phyloP scores from a whole-genome alignment of 2,888 invertebrate genomes.

The Drosophila algonquin region DNA sequence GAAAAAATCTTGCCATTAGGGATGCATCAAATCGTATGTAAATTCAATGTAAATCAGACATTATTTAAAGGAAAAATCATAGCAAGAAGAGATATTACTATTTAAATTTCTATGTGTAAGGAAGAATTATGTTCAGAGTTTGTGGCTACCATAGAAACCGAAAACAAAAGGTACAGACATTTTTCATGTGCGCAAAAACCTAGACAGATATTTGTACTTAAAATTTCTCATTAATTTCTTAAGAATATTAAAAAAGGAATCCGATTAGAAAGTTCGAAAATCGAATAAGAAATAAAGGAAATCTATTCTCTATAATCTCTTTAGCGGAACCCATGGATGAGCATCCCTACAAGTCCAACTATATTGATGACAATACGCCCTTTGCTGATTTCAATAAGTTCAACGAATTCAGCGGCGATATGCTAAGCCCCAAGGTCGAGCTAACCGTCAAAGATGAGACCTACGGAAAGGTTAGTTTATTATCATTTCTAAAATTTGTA shows the following conservation, averaged over 20 bases:
- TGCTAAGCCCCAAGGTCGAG: slow-evolving; percentile 70
- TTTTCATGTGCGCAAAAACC: slow-evolving; percentile 22
- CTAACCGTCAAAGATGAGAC: slow-evolving; percentile 63
- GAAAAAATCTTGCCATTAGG: background rate
- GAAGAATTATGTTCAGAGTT: no score
- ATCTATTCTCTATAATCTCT: background rate
- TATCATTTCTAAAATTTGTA: no score
- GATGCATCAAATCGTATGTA: background rate
- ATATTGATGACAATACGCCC: slow-evolving; percentile 71
- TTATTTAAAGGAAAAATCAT: background rate
- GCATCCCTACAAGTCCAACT: slow-evolving; percentile 66
- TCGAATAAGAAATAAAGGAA: no score
- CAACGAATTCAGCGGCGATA: slow-evolving; percentile 57
- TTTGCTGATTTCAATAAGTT: slow-evolving; percentile 72
- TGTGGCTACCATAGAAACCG: slow-evolving; percentile 36
- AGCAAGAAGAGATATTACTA: background rate
- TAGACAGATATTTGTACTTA: background rate
- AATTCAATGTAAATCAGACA: background rate
- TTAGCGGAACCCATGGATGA: slow-evolving; percentile 74
- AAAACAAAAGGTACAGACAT: slow-evolving; percentile 22
- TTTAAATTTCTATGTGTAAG: background rate
- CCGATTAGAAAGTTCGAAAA: no score
- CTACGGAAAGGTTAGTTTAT: slow-evolving; percentile 44
- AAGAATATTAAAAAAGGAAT: no score
- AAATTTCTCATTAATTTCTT: background rate